Conservation (phyloP, 2,888 invertebrate genomes). For the Anthoptus insignis region DNA sequence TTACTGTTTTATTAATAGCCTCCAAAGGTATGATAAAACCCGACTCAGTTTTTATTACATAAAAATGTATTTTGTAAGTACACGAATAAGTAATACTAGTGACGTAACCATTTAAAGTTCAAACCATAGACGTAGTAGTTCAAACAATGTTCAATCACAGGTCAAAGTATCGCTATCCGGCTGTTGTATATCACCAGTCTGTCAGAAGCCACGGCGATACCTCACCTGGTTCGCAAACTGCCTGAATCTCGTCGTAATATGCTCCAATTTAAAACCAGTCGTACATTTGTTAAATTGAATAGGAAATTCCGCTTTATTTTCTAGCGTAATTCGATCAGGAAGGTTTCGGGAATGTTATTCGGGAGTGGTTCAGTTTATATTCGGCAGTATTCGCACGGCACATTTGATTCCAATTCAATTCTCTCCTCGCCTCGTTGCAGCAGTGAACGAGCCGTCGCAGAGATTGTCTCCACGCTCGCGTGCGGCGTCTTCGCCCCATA, state of each 20-base stretch:
- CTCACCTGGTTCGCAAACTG: slow-evolving; percentile 12
- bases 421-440: slow-evolving; percentile 80
- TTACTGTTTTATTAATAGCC: too few relatives aligned
- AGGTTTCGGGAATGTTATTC: slow-evolving; percentile 61
- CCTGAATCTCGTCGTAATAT: slow-evolving; percentile 33
- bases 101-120: too few relatives aligned
- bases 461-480: slow-evolving; percentile 68
- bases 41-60: too few relatives aligned
- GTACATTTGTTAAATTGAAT: slow-evolving; percentile 31
- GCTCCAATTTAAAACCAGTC: slow-evolving; percentile 33
- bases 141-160: too few relatives aligned
- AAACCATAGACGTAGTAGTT: too few relatives aligned
- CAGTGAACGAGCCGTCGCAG: slow-evolving; percentile 80
- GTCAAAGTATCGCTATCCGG: slow-evolving; percentile 34
- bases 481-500: slow-evolving; percentile 50
- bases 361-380: slow-evolving; percentile 78
- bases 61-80: too few relatives aligned
- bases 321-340: slow-evolving; percentile 65
- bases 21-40: too few relatives aligned
- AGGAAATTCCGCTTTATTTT: slow-evolving; percentile 51
- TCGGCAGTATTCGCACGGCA: slow-evolving; percentile 77
- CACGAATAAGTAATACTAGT: too few relatives aligned
- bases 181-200: slow-evolving; percentile 34
- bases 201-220: slow-evolving; percentile 24
- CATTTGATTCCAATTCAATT: slow-evolving; percentile 85